Base-by-base conservation (phyloP, 2,888 invertebrate species). In the Eupithecia exiguata region DNA sequence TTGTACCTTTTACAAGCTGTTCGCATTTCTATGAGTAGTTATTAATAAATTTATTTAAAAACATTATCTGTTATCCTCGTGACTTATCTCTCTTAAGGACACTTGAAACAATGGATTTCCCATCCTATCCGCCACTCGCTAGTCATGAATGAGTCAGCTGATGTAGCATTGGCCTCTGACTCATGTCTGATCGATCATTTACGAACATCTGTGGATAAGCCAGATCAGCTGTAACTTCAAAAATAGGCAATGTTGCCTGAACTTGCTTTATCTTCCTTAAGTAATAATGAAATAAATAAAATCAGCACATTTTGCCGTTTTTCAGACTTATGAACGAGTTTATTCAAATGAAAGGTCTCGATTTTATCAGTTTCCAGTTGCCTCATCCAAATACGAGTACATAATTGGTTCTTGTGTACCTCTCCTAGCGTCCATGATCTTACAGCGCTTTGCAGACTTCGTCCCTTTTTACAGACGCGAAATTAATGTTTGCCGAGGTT, bases 111-210 rank as follows among this genome's bases (percentile, higher is more conserved):
- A 93, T 92, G 87, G 87, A 84, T 89, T 91, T 91, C 88, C 89
- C 90, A 88, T 88, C 90, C 89, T 86, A 86, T 85, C 83, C 83
- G 80, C 72, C 78, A 72, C 12, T 62, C 43, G 80, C 77, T 80
- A 81, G 80, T 81, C 81, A 80, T 89, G 86, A 89, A 89, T 94
- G 94, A 94, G 91, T 93, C 93, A 93, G 92, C 92, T 91, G 90
- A 88, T 92, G 91, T 89, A 86, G 91, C 91, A 91, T 89, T 85
- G 86, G 87, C 88, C 84, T 84, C 83, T 94, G 92, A 94, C 84
- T 93, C 93, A 94, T 85, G 86, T 87, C 86, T 88, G 86, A 89
- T 87, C 84, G 86, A 89, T 87, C 84, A 84, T 86, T 84, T 87
- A 87, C 86, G 82, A 88, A 87, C 83, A 81, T 70, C 49, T 77